A percentile compares a stretch with the other conserved stretches of the same genome.
phyloP scores from a whole-genome alignment of 2,113 vertebrate genomes.

The Plectropomus leopardus region DNA sequence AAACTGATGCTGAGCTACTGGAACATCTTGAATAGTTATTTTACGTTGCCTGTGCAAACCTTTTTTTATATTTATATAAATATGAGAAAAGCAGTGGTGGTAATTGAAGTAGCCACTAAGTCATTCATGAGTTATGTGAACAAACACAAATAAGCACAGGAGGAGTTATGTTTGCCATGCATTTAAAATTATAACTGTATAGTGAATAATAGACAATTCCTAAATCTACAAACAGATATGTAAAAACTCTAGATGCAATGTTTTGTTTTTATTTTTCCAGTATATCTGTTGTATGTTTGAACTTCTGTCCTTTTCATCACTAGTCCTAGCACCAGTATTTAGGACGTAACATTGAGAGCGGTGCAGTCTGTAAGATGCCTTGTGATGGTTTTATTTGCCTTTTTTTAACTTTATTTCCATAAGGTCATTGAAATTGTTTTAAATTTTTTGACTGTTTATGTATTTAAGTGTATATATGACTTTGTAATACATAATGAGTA shows the following conservation, averaged over 20 bases:
- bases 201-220: neutral
- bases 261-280: constrained; percentile 4
- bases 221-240: neutral
- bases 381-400: constrained; percentile 48
- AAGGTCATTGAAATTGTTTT: constrained; percentile 39
- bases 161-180: neutral
- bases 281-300: constrained; percentile 11
- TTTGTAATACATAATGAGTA: constrained; percentile 69
- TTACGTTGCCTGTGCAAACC: constrained; percentile 28
- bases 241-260: constrained; percentile 13
- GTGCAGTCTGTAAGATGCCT: constrained; percentile 32
- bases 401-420: constrained; percentile 32
- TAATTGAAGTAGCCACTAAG: constrained; percentile 33
- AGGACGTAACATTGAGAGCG: neutral
- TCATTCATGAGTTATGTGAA: constrained; percentile 24
- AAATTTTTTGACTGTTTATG: constrained; percentile 37
- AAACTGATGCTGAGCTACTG: constrained; percentile 55
- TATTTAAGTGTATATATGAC: constrained; percentile 55
- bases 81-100: constrained; percentile 7
- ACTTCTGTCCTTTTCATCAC: constrained; percentile 25
- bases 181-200: constrained; percentile 22
- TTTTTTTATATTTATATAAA: constrained; percentile 29
- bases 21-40: constrained; percentile 60
- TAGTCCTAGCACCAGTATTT: constrained; percentile 12
- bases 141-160: constrained; percentile 8